Conservation (phyloP, 2,888 invertebrate species). For the Sepioteuthis lessoniana region DNA sequence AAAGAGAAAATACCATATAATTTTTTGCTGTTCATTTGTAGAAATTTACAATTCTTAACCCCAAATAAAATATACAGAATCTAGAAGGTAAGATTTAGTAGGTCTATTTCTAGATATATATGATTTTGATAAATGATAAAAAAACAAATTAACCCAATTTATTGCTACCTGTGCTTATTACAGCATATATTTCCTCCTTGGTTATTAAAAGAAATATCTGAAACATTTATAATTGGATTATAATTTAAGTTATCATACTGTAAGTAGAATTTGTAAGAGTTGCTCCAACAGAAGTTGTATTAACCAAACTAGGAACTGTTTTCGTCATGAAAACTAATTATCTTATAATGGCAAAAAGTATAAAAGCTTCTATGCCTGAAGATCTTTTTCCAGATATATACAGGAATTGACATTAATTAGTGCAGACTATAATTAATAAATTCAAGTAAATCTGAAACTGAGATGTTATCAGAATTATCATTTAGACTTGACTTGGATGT, state of each 20-base stretch:
- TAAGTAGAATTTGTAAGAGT: not conserved
- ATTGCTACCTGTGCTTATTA: not conserved
- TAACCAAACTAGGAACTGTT: not conserved
- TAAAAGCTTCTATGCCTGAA: not conserved
- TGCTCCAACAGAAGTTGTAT: not conserved
- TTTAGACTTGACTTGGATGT: conserved; percentile 33
- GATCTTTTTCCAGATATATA: not conserved
- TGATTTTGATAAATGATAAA: too few relatives aligned
- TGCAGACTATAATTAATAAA: not conserved
- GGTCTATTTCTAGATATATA: too few relatives aligned
- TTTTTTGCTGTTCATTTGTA: too few relatives aligned
- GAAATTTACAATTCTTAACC: too few relatives aligned
- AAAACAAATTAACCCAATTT: too few relatives aligned
- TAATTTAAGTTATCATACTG: not conserved
- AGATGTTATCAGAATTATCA: conserved; percentile 16
- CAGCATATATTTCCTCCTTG: not conserved
- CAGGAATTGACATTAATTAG: conserved; percentile 18
- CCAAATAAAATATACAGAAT: too few relatives aligned
- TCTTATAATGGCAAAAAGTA: not conserved
- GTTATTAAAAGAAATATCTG: not conserved
- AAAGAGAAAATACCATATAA: too few relatives aligned
- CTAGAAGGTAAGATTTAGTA: too few relatives aligned
- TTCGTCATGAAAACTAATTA: not conserved
- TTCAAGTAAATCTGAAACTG: not conserved
- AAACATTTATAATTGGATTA: conserved; percentile 33